Evolutionary conservation across 2,797 vertebrate species (phyloP), one percentile per base, ranked within the genome.

Genomic region (Vespertilio murinus): DNA sequence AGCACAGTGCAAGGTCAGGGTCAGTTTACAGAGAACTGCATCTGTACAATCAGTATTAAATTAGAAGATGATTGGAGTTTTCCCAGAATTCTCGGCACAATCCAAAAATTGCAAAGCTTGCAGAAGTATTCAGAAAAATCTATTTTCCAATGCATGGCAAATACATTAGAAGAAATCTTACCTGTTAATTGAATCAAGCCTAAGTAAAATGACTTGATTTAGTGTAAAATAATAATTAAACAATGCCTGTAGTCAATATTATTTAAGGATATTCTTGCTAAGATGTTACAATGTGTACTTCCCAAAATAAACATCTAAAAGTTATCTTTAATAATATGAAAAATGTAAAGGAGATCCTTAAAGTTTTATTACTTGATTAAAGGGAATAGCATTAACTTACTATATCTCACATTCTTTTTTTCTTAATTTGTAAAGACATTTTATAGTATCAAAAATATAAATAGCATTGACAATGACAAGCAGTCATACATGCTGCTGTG

Each of bases 361-460:
- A 78, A 77, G 1, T 91, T 96, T 91, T 65, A 94, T 23, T 95
- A 25, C 45, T 38, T 94, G 45, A 74, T 14, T 89, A 56, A 80
- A 49, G 93, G 25, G 2, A 93, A 96, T 90, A 12, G 45, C 90
- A 1, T 42, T 88, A 70, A 45, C 78, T 84, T 65, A 49, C 42
- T 81, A 56, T 91, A 40, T 96, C 64, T 64, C 10, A 52, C 10
- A 8, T 52, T 35, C 30, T 4, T 9, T 14, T 1, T 86, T 96
- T 95, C 94, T 40, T 75, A 5, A 0, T 83, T 94, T 96, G 83
- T 88, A 88, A 78, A 70, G 4, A 75, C 6, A 2, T 52, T 94
- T 90, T 67, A 85, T 10, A 59, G 38, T 3, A 86, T 94, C 28
- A 82, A 81, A 79, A 79, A n/a, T 28, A 95, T 93, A 95, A 70